A percentile compares a stretch with the other conserved stretches of the same genome.
These are phyloP conservation scores for Dicerorhinus sumatrensis DNA, from an alignment of 2,113 vertebrate genomes.

Conservation along the genomic window DNA sequence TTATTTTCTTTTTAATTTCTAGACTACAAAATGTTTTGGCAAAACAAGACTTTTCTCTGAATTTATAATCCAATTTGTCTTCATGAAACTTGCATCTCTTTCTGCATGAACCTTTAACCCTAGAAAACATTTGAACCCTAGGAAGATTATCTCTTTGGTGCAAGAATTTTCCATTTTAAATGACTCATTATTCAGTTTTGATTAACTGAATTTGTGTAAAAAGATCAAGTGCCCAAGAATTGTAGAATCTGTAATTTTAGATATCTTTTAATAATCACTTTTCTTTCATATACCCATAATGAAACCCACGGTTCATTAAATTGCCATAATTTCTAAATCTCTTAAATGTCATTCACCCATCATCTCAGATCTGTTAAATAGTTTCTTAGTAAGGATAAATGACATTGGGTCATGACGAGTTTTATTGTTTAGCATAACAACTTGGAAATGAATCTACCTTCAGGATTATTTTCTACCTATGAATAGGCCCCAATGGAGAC, in stretches of 20 bases:
- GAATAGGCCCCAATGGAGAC: neutral
- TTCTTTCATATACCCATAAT: neutral
- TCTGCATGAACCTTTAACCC: neutral
- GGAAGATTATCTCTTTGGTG: neutral
- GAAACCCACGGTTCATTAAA: neutral
- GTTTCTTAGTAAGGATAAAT: neutral
- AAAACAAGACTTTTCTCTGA: neutral
- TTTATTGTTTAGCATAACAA: neutral
- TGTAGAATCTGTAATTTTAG: neutral
- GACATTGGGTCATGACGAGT: neutral
- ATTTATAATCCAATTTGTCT: neutral
- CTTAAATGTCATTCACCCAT: neutral
- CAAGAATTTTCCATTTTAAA: constrained; percentile 12
- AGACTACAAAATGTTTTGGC: neutral
- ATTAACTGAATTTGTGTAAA: neutral
- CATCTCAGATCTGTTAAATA: neutral
- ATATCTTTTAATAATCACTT: neutral
- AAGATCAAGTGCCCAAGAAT: neutral
- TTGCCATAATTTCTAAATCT: neutral
- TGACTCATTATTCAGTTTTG: constrained; percentile 10
- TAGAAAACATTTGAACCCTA: neutral
- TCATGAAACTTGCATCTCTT: neutral
- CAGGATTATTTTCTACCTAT: neutral
- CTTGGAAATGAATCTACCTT: neutral
- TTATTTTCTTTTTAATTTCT: constrained; percentile 1